A percentile compares a stretch with the other conserved stretches of the same genome.
Conservation (phyloP, 2,888 invertebrate species). For the Aleiodes leptofemur region DNA sequence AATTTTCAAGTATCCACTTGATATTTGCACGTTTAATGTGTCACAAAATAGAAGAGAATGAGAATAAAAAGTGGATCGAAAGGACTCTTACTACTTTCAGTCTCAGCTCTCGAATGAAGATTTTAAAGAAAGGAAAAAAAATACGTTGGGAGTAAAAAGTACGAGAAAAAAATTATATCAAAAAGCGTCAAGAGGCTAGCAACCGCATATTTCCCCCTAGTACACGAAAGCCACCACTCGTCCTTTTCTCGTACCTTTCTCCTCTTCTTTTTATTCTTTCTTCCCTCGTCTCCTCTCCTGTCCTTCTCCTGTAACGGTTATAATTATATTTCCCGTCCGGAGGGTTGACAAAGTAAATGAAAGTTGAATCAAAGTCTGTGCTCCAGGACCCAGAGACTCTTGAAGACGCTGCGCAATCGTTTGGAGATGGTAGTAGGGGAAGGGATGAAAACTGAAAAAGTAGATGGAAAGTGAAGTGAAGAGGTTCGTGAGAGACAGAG, state of each 20-base stretch:
- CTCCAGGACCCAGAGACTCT: slow-evolving; percentile 48
- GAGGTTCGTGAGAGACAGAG: slow-evolving; percentile 33
- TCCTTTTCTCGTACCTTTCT: slow-evolving; percentile 8
- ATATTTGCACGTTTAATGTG: not conserved
- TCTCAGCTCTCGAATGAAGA: slow-evolving; percentile 14
- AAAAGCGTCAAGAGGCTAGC: slow-evolving; percentile 25
- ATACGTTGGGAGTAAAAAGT: not conserved
- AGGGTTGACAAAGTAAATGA: slow-evolving; percentile 63
- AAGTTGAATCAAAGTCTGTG: slow-evolving; percentile 66
- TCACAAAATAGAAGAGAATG: slow-evolving; percentile 22
- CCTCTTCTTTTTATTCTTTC: slow-evolving; percentile 12
- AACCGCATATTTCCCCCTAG: slow-evolving; percentile 6
- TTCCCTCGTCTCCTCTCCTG: not conserved
- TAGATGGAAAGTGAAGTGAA: slow-evolving; percentile 22
- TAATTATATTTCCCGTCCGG: slow-evolving; percentile 66
- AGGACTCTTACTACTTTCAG: slow-evolving; percentile 30
- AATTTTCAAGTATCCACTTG: not conserved
- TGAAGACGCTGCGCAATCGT: slow-evolving; percentile 7
- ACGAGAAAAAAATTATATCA: slow-evolving; percentile 8
- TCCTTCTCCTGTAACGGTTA: slow-evolving; percentile 54
- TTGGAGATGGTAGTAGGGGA: not conserved
- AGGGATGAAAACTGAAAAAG: slow-evolving; percentile 20
- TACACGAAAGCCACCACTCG: slow-evolving; percentile 32
- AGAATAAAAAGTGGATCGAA: slow-evolving; percentile 30
- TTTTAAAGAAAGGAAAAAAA: slow-evolving; percentile 2